Base-by-base conservation (phyloP, 2,888 invertebrate genomes). In the Parnassius orleans region DNA sequence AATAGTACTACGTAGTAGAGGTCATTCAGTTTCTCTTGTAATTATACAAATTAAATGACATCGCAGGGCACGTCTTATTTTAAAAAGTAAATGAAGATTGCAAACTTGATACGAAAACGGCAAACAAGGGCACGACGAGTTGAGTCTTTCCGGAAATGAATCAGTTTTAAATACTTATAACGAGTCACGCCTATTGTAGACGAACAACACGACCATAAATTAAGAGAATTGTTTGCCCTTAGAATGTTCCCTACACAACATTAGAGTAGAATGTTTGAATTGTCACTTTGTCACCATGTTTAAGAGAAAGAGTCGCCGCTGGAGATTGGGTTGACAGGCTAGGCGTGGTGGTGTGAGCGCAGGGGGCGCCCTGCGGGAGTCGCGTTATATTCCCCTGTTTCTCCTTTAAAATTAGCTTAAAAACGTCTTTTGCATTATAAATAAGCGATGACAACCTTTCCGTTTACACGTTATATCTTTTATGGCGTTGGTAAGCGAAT, bases 211-310 rank as follows among this genome's bases (percentile, higher is more conserved):
- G 75, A 69, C 75, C 85, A 86, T 90, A 90, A 89, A 90, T 89
- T 85, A 90, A 76, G 74, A 71, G 76, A 77, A 83, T 87, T 87
- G 87, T 86, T 80, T 72, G 76, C 69, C 77, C 72, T 80, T 87
- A 84, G 83, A 86, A 86, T 82, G 82, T 84, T 82, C 79, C 48
- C 83, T 83, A 88, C 88, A 88, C 85, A 87, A 84, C 88, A 90
- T 90, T 89, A 89, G 87, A 80, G 81, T 74, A 81, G 86, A 88
- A 90, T 88, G 83, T 84, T 78, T 79, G 83, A 84, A 89, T 88
- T 88, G 88, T 86, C 88, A 87, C 83, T 87, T 86, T 86, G 88
- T 87, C 83, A 83, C 82, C 80, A 76, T 69, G 78, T 69, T 65
- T 68, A 69, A 71, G 71, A 75, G 74, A 79, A 75, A 78, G 78